Evolutionary conservation across 2,113 vertebrate species (phyloP), one percentile per base, ranked within the genome.

Genomic region (Heterotilapia buettikoferi): DNA sequence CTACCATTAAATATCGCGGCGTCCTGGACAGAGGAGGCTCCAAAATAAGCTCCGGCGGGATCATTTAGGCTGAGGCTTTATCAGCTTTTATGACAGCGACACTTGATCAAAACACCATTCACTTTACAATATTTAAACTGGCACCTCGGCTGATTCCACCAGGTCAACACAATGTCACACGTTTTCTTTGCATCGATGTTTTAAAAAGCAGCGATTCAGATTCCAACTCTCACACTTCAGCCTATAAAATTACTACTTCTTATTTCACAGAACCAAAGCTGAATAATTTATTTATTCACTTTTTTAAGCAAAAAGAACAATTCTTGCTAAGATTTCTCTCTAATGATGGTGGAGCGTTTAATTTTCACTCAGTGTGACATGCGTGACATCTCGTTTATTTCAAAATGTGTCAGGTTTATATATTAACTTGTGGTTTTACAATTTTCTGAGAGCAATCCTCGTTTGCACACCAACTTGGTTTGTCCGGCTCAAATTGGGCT

Each of bases 41-140:
- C 56, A 18, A 90, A 94, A 92, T 85, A 24, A 93, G 90, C 88
- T 89, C 87, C 45, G 5, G 47, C 1, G 80, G 87, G 88, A 92
- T 84, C 71, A 13, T 89, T 95, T 86, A 84, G 14, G 36, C 57
- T 18, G 63, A 79, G 57, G 63, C 45, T 43, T 87, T 40, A 80
- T 83, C 80, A 66, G 26, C 82, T 85, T 90, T 82, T 26, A 73
- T 61, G 80, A 79, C 84, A 38, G 73, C 19, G 1, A 84, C 16
- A 21, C 82, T 84, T 21, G 73, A 73, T 88, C 73, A 88, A 88
- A 90, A 89, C 88, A 82, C 61, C 68, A 31, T 90, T 91, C 73
- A 82, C 84, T 85, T 88, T 66, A 38, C 85, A 83, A 43, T 61
- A 83, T 82, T 53, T 71, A 57, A 68, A 21, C 84, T 52, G 68